Evolutionary conservation across 2,113 vertebrate genomes (phyloP).

Genomic region (Otocyon megalotis): DNA sequence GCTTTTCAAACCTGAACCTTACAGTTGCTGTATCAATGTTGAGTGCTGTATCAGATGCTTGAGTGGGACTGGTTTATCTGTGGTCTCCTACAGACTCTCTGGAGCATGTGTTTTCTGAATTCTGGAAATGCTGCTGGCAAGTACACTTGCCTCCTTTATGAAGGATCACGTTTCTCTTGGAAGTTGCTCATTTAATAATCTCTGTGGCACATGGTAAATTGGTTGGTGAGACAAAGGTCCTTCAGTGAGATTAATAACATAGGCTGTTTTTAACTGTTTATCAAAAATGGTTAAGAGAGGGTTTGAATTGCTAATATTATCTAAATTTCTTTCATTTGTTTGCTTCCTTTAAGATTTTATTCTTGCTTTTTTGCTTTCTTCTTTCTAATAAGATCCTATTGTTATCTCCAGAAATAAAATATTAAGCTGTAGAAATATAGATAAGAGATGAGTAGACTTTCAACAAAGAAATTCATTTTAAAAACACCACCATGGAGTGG

Average conservation of each 20-base stretch:
- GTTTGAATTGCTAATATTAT: background rate
- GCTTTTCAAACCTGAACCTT: background rate
- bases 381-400: background rate
- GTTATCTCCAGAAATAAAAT: constrained; percentile 15
- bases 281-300: background rate
- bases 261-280: background rate
- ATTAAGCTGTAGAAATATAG: background rate
- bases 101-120: background rate
- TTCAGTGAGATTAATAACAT: background rate
- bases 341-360: background rate
- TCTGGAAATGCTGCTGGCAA: background rate
- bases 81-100: background rate
- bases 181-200: constrained; percentile 21
- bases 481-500: background rate
- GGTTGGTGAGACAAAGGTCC: background rate
- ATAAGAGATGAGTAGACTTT: constrained; percentile 25
- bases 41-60: background rate
- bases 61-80: background rate
- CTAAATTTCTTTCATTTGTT: background rate
- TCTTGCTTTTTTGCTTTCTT: background rate
- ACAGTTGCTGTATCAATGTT: background rate
- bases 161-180: background rate
- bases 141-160: background rate
- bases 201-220: too few relatives aligned
- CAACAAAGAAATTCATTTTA: background rate